Conservation (phyloP, 1,140 invertebrate genomes). For the Drosophila bipectinata region DNA sequence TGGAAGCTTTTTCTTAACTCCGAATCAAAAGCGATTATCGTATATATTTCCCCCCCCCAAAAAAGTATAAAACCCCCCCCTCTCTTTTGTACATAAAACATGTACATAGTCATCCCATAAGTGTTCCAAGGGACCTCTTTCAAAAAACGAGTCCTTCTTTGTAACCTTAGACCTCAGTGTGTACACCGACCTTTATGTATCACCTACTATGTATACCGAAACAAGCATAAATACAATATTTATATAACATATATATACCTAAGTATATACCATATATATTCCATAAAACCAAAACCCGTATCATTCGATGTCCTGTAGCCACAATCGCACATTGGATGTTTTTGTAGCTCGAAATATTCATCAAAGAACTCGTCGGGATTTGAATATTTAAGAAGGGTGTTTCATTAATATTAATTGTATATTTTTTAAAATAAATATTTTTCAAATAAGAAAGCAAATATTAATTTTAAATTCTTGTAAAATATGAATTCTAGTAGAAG, state of each 20-base stretch:
- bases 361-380: background rate
- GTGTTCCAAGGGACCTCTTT: too few species aligned
- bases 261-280: background rate
- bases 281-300: background rate
- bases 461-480: too few species aligned
- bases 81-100: slow-evolving; percentile 14
- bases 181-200: slow-evolving; percentile 11
- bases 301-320: slow-evolving; percentile 1
- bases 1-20: background rate
- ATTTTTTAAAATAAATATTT: too few species aligned
- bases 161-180: slow-evolving; percentile 15
- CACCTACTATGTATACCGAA: background rate
- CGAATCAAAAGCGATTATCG: background rate
- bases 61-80: too few species aligned
- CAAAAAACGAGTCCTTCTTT: background rate
- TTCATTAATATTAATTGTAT: too few species aligned
- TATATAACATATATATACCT: slow-evolving; percentile 13
- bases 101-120: slow-evolving; percentile 5
- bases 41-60: background rate
- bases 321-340: slow-evolving; percentile 4
- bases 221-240: background rate
- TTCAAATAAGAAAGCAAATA: too few species aligned
- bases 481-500: too few species aligned
- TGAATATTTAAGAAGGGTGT: too few species aligned
- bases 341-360: background rate